Evolutionary conservation across 2,797 vertebrate species (phyloP).

Genomic region (Alauda arvensis): DNA sequence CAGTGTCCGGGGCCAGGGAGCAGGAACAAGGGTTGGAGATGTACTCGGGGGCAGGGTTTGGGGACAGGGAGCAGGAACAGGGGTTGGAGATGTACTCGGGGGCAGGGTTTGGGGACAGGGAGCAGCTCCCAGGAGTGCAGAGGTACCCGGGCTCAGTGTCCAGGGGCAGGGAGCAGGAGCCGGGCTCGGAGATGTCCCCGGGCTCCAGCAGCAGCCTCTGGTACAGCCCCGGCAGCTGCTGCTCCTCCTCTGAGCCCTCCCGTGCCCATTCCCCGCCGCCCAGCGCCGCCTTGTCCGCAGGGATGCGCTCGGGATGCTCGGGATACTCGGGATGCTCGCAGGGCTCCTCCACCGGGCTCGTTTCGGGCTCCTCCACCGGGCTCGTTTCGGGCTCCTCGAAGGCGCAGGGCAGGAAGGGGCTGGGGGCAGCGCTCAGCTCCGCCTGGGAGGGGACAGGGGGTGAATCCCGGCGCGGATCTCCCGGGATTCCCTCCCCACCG

Average conservation of each 20-base stretch:
- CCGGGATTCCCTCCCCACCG: fast-evolving
- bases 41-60: too few species aligned
- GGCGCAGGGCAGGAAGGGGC: slow-evolving; percentile 36
- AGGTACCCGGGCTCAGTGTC: too few species aligned
- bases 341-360: slow-evolving; percentile 74
- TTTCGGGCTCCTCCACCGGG: slow-evolving; percentile 79
- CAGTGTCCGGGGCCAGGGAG: too few species aligned
- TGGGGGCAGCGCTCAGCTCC: slow-evolving; percentile 56
- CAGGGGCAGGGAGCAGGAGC: slow-evolving; percentile 62
- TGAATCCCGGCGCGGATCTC: not conserved
- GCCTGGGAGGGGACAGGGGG: slow-evolving; percentile 54
- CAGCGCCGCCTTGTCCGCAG: not conserved
- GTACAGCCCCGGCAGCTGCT: slow-evolving; percentile 69
- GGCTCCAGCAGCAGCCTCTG: slow-evolving; percentile 70
- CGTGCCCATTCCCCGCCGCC: fast-evolving
- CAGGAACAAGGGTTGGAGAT: too few species aligned
- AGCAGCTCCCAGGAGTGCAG: too few species aligned
- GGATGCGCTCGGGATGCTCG: not conserved
- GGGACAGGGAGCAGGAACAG: too few species aligned
- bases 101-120: too few species aligned
- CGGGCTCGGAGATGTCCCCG: slow-evolving; percentile 24
- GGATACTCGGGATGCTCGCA: not conserved
- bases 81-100: too few species aligned
- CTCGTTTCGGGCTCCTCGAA: slow-evolving; percentile 77
- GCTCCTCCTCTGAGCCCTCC: not conserved